A percentile compares a stretch with the other conserved stretches of the same genome.
Evolutionary conservation across 92 coral and sea anemone genomes (phyloP).

Genomic region (Zoanthus sansibaricus): DNA sequence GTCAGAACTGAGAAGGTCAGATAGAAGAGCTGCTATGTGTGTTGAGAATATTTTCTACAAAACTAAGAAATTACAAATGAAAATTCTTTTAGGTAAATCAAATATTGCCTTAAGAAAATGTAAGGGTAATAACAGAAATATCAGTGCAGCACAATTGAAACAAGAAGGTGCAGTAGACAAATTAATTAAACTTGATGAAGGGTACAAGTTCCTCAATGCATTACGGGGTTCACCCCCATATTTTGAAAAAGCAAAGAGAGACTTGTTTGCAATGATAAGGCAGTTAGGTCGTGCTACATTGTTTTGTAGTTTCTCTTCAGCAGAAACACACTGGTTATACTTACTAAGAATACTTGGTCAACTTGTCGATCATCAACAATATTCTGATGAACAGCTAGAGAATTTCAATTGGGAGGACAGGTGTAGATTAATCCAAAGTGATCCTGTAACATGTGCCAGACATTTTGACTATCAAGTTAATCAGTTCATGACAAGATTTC

Average conservation of each 20-base stretch:
- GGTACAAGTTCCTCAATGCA: conserved; percentile 1
- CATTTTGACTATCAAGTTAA: conserved; percentile 11
- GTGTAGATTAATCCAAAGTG: neutral
- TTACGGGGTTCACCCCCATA: conserved; percentile 13
- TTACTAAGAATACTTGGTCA: neutral
- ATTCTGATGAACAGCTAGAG: conserved; percentile 17
- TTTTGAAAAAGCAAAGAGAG: conserved; percentile 6
- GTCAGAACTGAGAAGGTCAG: conserved; percentile 12
- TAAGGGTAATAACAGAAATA: neutral
- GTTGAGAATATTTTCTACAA: conserved; percentile 18
- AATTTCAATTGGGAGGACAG: conserved; percentile 23
- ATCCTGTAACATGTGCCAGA: conserved; percentile 9
- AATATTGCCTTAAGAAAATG: conserved; percentile 1
- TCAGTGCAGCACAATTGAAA: neutral
- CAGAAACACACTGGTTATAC: conserved; percentile 11
- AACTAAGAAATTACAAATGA: conserved; percentile 1
- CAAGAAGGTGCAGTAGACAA: neutral
- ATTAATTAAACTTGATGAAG: neutral
- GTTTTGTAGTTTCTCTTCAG: neutral
- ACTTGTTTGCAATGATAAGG: conserved; percentile 22
- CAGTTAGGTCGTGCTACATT: conserved; percentile 35
- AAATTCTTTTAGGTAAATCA: neutral
- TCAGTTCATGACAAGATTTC: neutral
- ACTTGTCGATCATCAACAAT: neutral
- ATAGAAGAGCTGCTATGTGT: neutral